Evolutionary conservation across 2,113 vertebrate species (phyloP).

Genomic region (Myotis lucifugus): DNA sequence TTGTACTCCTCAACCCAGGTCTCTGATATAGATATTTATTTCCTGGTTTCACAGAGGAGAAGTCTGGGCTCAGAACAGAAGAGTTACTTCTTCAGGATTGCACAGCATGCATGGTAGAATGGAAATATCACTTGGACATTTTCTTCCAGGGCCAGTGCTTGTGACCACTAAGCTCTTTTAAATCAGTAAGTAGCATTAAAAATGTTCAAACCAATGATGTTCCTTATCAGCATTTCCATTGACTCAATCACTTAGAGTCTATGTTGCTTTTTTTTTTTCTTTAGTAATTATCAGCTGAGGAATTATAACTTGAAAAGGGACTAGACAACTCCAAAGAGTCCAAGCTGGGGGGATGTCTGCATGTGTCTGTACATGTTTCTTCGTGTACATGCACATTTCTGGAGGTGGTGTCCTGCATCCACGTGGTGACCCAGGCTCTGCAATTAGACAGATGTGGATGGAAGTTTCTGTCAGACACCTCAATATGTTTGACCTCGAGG

Average conservation of each 20-base stretch:
- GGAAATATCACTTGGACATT: not conserved
- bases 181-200: not conserved
- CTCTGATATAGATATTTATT: not conserved
- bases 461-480: not conserved
- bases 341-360: rapidly evolving
- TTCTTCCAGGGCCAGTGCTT: not conserved
- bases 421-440: not conserved
- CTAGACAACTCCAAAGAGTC: rapidly evolving
- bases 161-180: not conserved
- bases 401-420: too few relatives aligned
- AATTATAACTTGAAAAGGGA: not conserved
- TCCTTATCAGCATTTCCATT: not conserved
- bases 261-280: not conserved
- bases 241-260: not conserved
- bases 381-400: not conserved
- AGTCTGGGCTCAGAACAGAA: not conserved
- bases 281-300: not conserved
- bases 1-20: not conserved
- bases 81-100: not conserved
- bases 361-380: not conserved
- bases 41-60: not conserved
- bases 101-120: rapidly evolving
- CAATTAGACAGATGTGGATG: not conserved
- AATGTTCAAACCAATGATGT: not conserved
- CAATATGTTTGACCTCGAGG: not conserved